Evolutionary conservation across 2,113 vertebrate species (phyloP), one percentile per base, ranked within the genome.

Genomic region (Nettapus auritus): DNA sequence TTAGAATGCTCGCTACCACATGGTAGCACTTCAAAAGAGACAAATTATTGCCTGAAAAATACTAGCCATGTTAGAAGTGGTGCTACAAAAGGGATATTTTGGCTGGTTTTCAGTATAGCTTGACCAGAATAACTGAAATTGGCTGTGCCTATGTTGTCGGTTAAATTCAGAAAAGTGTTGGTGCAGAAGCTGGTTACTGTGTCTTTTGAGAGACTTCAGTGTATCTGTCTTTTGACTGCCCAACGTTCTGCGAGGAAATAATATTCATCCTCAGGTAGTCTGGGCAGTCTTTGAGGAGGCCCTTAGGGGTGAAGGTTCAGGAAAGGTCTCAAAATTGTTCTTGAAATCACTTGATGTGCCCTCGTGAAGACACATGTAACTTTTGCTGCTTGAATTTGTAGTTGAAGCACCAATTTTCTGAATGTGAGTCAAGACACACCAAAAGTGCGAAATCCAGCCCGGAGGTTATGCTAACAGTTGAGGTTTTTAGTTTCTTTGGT

Each of bases 41-140:
- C 56, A 94, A 71, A 84, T 94, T 89, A 69, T 36, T 97, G 91
- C 87, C 64, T 87, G 89, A 64, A 86, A 89, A 92, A 74, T 67
- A 40, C 62, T 86, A 14, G 59, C n/a, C 64, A 15, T 33, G 36
- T 90, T 82, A 91, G 44, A 48, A 34, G 31, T 3, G 4, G 8
- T 88, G 48, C 88, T 89, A 67, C 82, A 57, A 75, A 92, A 93
- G 70, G 56, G 82, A n/a, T 83, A 28, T 56, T 74, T 75, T 64
- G 44, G 13, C 52, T 68, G 11, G 2, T 90, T 91, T 88, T 83
- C 79, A 60, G 2, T 74, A 11, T 40, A 22, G 59, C 67, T 89
- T 94, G 52, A 81, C 60, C 76, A 90, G 76, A 77, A 77, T n/a
- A 90, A 64, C 15, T 0, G 2, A 88, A 83, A 93, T 68, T 81